Base-by-base conservation (phyloP, 1,140 invertebrate genomes). In the Patella vulgata region DNA sequence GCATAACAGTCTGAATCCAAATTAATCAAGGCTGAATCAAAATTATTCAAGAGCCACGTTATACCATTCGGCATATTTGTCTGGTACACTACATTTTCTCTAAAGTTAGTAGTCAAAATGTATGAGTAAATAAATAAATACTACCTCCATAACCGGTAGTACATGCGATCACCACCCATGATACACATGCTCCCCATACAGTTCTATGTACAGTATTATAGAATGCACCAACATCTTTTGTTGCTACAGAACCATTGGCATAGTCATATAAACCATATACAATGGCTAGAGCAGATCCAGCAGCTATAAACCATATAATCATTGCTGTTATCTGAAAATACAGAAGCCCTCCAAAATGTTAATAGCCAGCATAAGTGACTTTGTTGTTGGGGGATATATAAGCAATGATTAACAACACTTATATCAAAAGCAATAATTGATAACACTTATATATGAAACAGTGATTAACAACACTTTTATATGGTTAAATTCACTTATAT, bases 1-100 rank as follows among this genome's bases (percentile, higher is more conserved):
- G n/a, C 8, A 8, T 3, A 28, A 3, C 5, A 17, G 8, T 28
- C 8, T 28, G 30, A 19, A 3, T 3, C 8, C 3, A 51, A 8
- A 25, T 5, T 27, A 17, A 3, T 28, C 5, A 9, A 28, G 17
- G 30, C 6, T 8, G 5, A 28, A 21, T 8, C 48, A 25, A 17
- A 51, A 19, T 25, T 17, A n/a, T 28, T n/a, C 27, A 51, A 21
- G n/a, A 19, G n/a, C 19, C 23, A 17, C 8, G 17, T 25, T 28
- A 51, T 28, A 51, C 11, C 25, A 28, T 14, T 9, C 6, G 11
- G 23, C 30, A 5, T 31, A 11, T 12, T n/a, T 9, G 9, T 25
- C 92, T 0, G 89, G 88, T 23, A 90, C 92, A 68, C 76, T 82
- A 43, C 79, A 69, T 56, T 85, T 83, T 83, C 43, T 82, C 0